Evolutionary conservation across 2,797 vertebrate genomes (phyloP).

Genomic region (Rhinogobio ventralis): DNA sequence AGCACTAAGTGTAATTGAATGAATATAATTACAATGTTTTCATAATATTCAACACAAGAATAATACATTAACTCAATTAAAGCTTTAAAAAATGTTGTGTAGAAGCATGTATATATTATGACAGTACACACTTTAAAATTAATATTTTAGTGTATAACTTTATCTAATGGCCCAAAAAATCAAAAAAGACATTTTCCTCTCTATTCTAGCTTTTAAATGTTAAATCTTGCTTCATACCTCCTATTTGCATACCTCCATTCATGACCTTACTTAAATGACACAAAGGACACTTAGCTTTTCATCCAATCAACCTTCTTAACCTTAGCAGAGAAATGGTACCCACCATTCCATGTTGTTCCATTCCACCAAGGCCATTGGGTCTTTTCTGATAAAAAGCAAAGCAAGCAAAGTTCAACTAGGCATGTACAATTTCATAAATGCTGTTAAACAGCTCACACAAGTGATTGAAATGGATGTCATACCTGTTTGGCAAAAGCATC

Average conservation of each 20-base stretch:
- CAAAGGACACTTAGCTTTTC: constrained; percentile 11
- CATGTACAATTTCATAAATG: constrained; percentile 13
- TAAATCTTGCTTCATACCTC: not conserved
- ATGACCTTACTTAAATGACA: constrained; percentile 9
- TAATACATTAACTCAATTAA: constrained; percentile 14
- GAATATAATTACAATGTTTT: constrained; percentile 15
- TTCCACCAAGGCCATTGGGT: not conserved
- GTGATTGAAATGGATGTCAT: constrained; percentile 28
- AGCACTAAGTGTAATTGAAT: not conserved
- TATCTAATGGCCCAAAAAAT: constrained; percentile 5
- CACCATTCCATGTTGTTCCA: constrained; percentile 23
- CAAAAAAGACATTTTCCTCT: constrained; percentile 20
- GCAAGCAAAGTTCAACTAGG: constrained; percentile 25
- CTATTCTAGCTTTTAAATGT: not conserved
- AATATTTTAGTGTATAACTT: constrained; percentile 34
- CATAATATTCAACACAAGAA: constrained; percentile 18
- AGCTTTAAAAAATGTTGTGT: constrained; percentile 8
- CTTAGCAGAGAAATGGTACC: constrained; percentile 58
- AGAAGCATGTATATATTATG: constrained; percentile 16
- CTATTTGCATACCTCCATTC: not conserved
- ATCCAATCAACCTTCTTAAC: constrained; percentile 39
- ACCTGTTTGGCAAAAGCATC: constrained; percentile 39
- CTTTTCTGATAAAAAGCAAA: constrained; percentile 25
- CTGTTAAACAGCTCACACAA: constrained; percentile 8
- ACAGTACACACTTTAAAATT: constrained; percentile 19